Percentiles rank a stretch among this genome's conserved stretches.
These are phyloP conservation scores for Mormyrops attenuatus DNA, from an alignment of 2,797 vertebrate genomes.

Conservation along the genomic window DNA sequence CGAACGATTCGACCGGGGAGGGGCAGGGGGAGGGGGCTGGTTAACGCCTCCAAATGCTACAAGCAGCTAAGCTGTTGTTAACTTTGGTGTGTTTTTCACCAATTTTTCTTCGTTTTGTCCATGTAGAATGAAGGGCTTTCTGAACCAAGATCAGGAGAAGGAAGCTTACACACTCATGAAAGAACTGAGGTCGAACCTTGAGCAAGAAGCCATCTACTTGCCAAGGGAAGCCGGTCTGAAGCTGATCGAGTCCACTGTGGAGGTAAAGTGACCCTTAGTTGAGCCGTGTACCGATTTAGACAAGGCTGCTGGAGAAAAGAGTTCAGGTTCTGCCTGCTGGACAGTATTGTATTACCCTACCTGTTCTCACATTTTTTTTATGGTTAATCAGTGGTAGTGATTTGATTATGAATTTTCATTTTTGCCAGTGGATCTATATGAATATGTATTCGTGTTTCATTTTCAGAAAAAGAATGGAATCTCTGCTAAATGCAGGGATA, in stretches of 20 bases:
- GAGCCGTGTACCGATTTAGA: slow-evolving; percentile 2
- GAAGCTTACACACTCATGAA: slow-evolving; percentile 80
- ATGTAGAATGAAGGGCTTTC: slow-evolving; percentile 29
- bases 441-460: not conserved
- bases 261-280: slow-evolving; percentile 60
- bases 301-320: not conserved
- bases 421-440: not conserved
- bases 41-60: slow-evolving; percentile 29
- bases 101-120: slow-evolving; percentile 14
- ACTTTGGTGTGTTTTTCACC: slow-evolving; percentile 16
- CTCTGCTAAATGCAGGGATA: slow-evolving; percentile 80
- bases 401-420: not conserved
- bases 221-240: slow-evolving; percentile 81
- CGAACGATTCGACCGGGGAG: slow-evolving; percentile 31
- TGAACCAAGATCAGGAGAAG: slow-evolving; percentile 40
- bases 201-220: slow-evolving; percentile 77
- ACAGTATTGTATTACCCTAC: not conserved
- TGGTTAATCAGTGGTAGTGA: not conserved
- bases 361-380: not conserved
- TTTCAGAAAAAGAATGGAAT: slow-evolving; percentile 73
- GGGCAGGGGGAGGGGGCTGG: slow-evolving; percentile 27
- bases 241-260: slow-evolving; percentile 74
- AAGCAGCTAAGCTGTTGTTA: not conserved
- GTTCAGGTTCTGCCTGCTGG: not conserved
- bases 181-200: slow-evolving; percentile 76